Base-by-base conservation (phyloP, 2,113 vertebrate species). In the Zosterops borbonicus region DNA sequence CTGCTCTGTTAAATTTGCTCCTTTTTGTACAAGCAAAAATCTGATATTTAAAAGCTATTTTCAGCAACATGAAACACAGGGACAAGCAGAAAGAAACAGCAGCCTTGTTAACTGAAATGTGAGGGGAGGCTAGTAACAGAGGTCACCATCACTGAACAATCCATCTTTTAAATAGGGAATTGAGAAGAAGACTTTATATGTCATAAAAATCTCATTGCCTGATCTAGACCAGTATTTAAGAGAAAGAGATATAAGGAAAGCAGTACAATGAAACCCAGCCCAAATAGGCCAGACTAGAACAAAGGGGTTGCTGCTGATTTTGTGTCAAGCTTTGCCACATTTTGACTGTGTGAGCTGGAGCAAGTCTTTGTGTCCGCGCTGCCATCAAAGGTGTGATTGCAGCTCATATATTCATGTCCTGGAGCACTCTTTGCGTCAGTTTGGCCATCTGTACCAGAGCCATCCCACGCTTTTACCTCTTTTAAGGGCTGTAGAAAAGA, bases 331-430 rank as follows among this genome's bases (percentile, higher is more conserved):
- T 96, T 90, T 87, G 90, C 92, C 90, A 90, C 11, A 27, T 79
- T 62, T 85, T 71, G 75, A 65, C 70, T 73, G n/a, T 88, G 76
- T 89, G 90, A 89, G 68, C 69, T 93, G 92, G 76, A 89, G 49
- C 60, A 81, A 86, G 69, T 19, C 90, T 78, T 87, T 76, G 71
- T 2, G 12, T 89, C 89, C 94, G 17, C 89, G 53, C 83, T 95
- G 87, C 89, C 91, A 84, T 95, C 92, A 94, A 95, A 95, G 89
- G 93, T 96, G 94, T 91, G 93, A 96, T 52, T 82, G 70, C 89
- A 94, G 89, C 93, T 92, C 89, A 91, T 91, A 92, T 92, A 95
- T 84, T 84, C 77, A 46, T 89, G 77, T 78, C 89, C 91, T 92
- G 4, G 0, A 92, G 92, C 83, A 77, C 77, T 69, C 60, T 93